Evolutionary conservation across 2,113 vertebrate genomes (phyloP).

Genomic region (Zosterops pallidus): DNA sequence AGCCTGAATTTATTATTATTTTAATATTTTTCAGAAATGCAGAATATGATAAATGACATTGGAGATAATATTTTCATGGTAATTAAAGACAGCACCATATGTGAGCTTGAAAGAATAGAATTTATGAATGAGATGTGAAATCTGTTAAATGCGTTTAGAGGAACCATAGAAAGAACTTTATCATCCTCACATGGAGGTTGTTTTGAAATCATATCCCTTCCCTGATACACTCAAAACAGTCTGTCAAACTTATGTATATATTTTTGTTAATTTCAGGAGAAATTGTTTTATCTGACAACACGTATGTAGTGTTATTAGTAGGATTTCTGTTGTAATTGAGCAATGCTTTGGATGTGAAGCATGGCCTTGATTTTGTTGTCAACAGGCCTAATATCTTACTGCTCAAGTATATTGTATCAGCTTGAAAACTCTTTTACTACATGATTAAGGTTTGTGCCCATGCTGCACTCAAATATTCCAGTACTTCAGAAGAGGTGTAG

Average conservation of each 20-base stretch:
- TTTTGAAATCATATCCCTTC: not conserved
- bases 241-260: rapidly evolving
- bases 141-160: not conserved
- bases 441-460: not conserved
- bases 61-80: not conserved
- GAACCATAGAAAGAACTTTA: not conserved
- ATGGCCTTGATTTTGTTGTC: not conserved
- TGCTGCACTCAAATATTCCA: not conserved
- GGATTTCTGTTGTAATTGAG: not conserved
- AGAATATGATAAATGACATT: not conserved
- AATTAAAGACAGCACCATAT: not conserved
- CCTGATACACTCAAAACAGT: not conserved
- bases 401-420: not conserved
- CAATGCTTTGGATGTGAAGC: not conserved
- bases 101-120: not conserved
- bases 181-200: not conserved
- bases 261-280: not conserved
- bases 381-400: not conserved
- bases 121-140: not conserved
- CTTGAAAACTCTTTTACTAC: not conserved
- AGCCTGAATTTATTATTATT: not conserved
- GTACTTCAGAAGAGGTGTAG: not conserved
- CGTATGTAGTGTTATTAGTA: not conserved
- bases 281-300: not conserved
- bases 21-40: not conserved